Base-by-base conservation (phyloP, 2,888 invertebrate genomes). In the Megamerina dolium region DNA sequence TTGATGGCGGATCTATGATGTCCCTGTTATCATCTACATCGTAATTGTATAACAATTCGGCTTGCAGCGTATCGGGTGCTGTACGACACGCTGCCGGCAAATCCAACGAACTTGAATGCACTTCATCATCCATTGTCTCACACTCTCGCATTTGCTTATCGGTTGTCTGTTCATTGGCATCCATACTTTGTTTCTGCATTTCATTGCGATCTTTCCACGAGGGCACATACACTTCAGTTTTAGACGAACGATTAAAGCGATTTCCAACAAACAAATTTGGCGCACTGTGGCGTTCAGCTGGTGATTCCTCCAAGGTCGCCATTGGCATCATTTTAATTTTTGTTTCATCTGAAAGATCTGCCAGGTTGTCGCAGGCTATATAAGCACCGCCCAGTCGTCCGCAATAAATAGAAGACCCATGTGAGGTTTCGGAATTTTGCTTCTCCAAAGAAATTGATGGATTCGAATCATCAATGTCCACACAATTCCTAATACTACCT, bases 291-390 rank as follows among this genome's bases (percentile, higher is more conserved):
- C 83, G 74, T 23, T 75, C 77, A 8, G 49, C 73, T 52, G 56
- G 56, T 3, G 57, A 58, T 12, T 29, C 16, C n/a, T n/a, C n/a
- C n/a, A n/a, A n/a, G n/a, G n/a, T n/a, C 4, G 29, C 37, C 16
- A 36, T 19, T 12, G 34, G 33, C 2, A 19, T 13, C 26, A 67
- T 70, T 52, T 72, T 70, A 31, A 81, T 74, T 62, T 74, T 75
- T 9, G 74, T 74, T 63, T 77, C 77, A 57, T 78, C 80, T 60
- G 80, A 78, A 59, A 83, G 75, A 64, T 80, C 78, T 10, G 78
- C 75, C 50, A 85, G 70, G 73, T 85, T 79, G 65, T 84, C 83
- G 61, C 81, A 83, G 9, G 81, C 82, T 69, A 77, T 75, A 52
- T 79, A 79, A 14, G 72, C 72, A 39, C 73, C 76, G 2, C 71